Evolutionary conservation across 2,888 invertebrate species (phyloP).

Genomic region (Dexiosoma caninum): DNA sequence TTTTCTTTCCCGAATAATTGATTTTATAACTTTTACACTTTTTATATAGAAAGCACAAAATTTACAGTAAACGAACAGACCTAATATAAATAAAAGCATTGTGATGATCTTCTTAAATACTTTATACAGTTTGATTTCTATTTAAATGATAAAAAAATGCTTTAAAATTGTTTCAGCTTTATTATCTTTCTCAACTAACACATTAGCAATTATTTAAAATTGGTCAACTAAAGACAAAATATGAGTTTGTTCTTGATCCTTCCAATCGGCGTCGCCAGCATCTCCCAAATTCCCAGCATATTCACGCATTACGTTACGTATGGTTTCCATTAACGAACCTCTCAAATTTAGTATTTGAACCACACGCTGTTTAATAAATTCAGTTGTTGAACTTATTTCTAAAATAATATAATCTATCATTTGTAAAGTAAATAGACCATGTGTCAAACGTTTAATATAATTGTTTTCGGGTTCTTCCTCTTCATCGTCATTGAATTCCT

Average conservation of each 20-base stretch:
- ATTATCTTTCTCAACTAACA: not conserved
- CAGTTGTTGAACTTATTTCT: slow-evolving; percentile 85
- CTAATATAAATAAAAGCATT: no score
- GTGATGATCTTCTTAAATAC: no score
- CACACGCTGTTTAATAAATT: slow-evolving; percentile 88
- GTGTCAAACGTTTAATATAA: slow-evolving; percentile 92
- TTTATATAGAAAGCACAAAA: no score
- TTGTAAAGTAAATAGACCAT: slow-evolving; percentile 97
- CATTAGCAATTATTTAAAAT: slow-evolving; percentile 82
- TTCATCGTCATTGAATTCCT: slow-evolving; percentile 79
- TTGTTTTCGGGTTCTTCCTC: slow-evolving; percentile 90
- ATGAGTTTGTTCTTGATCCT: slow-evolving; percentile 92
- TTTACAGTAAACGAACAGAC: no score
- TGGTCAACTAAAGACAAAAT: slow-evolving; percentile 95
- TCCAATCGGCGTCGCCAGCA: slow-evolving; percentile 86
- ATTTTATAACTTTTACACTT: no score
- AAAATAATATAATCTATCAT: slow-evolving; percentile 93
- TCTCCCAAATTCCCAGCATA: slow-evolving; percentile 97
- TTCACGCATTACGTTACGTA: slow-evolving; percentile 95
- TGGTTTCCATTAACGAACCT: slow-evolving; percentile 94
- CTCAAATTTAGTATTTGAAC: slow-evolving; percentile 92
- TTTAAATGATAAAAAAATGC: no score
- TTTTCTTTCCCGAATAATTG: no score
- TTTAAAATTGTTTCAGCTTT: no score
- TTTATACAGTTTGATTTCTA: no score